Conservation (phyloP, 2,797 vertebrate species). For the Agapornis canus region DNA sequence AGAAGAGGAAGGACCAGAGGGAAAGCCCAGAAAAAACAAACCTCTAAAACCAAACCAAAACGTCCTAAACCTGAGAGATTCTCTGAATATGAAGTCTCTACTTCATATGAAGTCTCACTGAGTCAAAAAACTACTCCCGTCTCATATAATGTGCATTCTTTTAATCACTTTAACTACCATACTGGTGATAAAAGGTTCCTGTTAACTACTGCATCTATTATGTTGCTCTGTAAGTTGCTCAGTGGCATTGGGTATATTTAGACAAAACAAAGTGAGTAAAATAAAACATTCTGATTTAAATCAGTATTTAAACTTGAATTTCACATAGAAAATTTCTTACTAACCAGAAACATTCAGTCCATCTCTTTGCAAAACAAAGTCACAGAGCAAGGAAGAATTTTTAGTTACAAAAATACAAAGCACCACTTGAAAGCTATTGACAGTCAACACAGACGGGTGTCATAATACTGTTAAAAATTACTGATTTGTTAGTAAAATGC, state of each 20-base stretch:
- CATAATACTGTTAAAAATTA: neutral
- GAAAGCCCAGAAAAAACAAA: neutral
- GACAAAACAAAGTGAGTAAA: neutral
- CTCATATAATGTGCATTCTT: neutral
- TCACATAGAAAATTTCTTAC: neutral
- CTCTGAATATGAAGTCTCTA: neutral
- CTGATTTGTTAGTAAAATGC: neutral
- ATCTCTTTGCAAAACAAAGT: constrained; percentile 3
- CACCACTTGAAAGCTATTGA: neutral
- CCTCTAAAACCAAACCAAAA: neutral
- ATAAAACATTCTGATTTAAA: neutral
- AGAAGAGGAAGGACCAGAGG: too few species aligned
- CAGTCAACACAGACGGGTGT: neutral
- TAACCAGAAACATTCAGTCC: neutral
- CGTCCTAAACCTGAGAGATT: neutral
- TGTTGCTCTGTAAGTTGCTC: too few species aligned
- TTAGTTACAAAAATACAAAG: neutral
- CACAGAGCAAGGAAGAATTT: neutral
- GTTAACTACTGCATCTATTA: neutral
- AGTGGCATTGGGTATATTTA: neutral
- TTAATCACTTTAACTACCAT: neutral
- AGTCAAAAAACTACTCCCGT: neutral
- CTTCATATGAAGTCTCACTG: neutral
- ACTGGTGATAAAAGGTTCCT: neutral
- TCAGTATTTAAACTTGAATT: neutral